Evolutionary conservation across 2,888 invertebrate species (phyloP), one percentile per base, ranked within the genome.

Genomic region (Hyles lineata): DNA sequence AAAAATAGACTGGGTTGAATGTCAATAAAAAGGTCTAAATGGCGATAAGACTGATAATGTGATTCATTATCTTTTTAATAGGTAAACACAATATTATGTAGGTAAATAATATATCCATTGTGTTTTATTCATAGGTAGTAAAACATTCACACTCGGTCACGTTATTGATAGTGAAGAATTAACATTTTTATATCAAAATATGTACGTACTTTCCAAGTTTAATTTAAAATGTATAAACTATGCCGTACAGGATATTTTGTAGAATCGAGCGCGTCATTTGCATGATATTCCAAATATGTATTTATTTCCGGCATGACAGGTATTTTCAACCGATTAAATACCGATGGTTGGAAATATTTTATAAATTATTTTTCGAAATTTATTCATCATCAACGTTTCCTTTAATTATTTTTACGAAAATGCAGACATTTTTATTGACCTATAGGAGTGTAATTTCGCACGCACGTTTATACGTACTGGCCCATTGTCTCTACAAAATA

Each of bases 221-320:
- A 2, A 5, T 55, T 17, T 4, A 55, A 55, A 19, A 55, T 55
- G 19, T 17, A 1, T 19, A 19, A 32, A 29, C 32, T 35, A 43
- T 19, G 21, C 50, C 17, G 50, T 23, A 67, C 23, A 50, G 67
- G 50, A 50, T 78, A 77, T 78, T 82, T 81, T 74, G 77, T 76
- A 50, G 7, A 67, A 67, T 67, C 35, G 19, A 32, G 19, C 62
- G 35, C 62, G 43, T 63, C 35, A 63, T 43, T 63, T 50, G 17
- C 73, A 50, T 67, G 50, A 15, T 23, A 67, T 67, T 50, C 17
- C 50, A 67, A 67, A 23, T 67, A 35, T 71, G n/a, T 23, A 50
- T 50, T 29, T 50, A 72, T 35, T 72, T 72, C 67, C 67, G 50
- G 50, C 50, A 50, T 43, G 50, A 67, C 50, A 50, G 63, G 72